Evolutionary conservation across 2,113 vertebrate species (phyloP).

Genomic region (Ascaphus truei): DNA sequence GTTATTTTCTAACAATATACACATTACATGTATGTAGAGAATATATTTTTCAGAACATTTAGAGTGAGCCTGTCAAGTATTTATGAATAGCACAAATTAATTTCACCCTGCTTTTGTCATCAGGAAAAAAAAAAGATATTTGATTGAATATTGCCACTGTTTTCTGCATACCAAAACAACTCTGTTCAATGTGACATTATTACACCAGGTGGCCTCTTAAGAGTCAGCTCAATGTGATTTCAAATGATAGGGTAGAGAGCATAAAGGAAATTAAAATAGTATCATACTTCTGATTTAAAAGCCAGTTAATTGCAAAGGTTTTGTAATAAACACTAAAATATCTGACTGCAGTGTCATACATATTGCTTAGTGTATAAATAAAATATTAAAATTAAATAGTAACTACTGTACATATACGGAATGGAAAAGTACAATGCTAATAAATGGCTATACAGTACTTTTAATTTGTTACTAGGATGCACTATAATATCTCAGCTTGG

Average conservation of each 20-base stretch:
- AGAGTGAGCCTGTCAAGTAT: constrained; percentile 75
- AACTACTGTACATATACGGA: neutral
- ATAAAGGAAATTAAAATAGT: constrained; percentile 80
- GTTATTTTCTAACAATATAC: neutral
- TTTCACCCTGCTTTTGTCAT: constrained; percentile 68
- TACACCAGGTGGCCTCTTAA: constrained; percentile 79
- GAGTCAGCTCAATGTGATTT: constrained; percentile 81
- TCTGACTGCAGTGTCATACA: constrained; percentile 59
- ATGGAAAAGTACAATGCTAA: neutral
- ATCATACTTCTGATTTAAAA: constrained; percentile 84
- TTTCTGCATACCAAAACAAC: constrained; percentile 62
- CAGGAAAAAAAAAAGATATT: constrained; percentile 69
- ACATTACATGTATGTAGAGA: constrained; percentile 46
- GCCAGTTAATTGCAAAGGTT: constrained; percentile 78
- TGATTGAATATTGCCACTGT: constrained; percentile 65
- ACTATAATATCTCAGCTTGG: no score
- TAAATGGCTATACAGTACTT: neutral
- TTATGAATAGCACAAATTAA: constrained; percentile 79
- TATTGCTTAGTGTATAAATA: constrained; percentile 64
- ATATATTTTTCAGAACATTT: constrained; percentile 74
- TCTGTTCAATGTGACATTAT: constrained; percentile 73
- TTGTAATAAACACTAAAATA: constrained; percentile 81
- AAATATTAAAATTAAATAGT: constrained; percentile 1
- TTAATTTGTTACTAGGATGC: no score
- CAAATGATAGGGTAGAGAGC: constrained; percentile 79